Conservation (phyloP, 2,888 invertebrate species). For the Epinotia nisella region DNA sequence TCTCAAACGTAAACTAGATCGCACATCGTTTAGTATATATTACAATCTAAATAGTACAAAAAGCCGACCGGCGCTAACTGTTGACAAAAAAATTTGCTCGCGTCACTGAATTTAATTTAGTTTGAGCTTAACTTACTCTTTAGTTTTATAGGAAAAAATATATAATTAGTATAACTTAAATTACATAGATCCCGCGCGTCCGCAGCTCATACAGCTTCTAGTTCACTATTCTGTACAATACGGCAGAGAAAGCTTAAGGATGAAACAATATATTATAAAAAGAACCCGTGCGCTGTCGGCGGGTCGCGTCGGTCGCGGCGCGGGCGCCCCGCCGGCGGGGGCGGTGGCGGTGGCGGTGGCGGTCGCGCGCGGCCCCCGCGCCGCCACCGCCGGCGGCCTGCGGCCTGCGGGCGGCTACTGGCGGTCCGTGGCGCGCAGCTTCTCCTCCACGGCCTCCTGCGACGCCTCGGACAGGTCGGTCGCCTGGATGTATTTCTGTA, state of each 20-base stretch:
- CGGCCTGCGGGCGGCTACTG: too few species aligned
- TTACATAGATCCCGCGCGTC: slow-evolving; percentile 72
- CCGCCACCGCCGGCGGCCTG: too few species aligned
- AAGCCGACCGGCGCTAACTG: slow-evolving; percentile 74
- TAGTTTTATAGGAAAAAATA: slow-evolving; percentile 78
- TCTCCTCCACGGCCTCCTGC: slow-evolving; percentile 96
- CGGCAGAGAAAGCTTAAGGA: slow-evolving; percentile 67
- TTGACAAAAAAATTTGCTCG: slow-evolving; percentile 60
- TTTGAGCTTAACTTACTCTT: slow-evolving; percentile 84
- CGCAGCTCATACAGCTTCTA: slow-evolving; percentile 53
- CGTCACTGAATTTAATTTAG: slow-evolving; percentile 66
- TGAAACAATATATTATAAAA: slow-evolving; percentile 65
- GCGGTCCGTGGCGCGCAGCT: slow-evolving; percentile 97
- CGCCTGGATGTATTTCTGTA: slow-evolving; percentile 98
- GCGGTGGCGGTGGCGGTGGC: too few species aligned
- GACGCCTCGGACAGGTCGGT: slow-evolving; percentile 97
- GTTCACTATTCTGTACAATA: slow-evolving; percentile 61
- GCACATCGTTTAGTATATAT: slow-evolving; percentile 65
- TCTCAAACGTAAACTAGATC: slow-evolving; percentile 67
- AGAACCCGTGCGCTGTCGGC: slow-evolving; percentile 57
- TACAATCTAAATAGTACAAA: slow-evolving; percentile 79
- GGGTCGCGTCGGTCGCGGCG: background rate
- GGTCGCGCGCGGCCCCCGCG: too few species aligned
- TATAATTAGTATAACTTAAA: slow-evolving; percentile 83
- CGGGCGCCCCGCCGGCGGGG: too few species aligned